Evolutionary conservation across 2,797 vertebrate genomes (phyloP), one percentile per base, ranked within the genome.

Genomic region (Numenius phaeopus): DNA sequence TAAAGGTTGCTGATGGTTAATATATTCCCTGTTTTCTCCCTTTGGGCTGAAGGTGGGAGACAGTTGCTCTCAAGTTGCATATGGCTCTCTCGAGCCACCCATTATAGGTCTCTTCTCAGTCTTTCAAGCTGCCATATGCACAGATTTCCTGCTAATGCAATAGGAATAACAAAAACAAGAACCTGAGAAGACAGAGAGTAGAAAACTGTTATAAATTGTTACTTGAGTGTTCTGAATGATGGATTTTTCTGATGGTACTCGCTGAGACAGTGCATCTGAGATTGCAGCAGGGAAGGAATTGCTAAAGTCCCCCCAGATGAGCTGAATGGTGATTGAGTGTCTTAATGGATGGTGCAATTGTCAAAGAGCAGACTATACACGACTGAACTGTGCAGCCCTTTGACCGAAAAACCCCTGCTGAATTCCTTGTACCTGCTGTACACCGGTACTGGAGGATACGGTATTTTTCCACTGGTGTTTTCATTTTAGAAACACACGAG

Each of bases 1-100:
- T 94, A 92, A 85, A 92, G n/a, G 47, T 70, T 92, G 19, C 22
- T 91, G 67, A 37, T 0, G 0, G 70, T 65, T 96, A 94, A 96
- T 96, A 66, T 89, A 96, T 94, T 96, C 94, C 19, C 46, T 93
- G 70, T 90, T 96, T 94, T 94, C 90, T 95, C 89, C 86, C 89
- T 89, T 89, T 14, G 2, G 80, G 71, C 62, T 94, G 86, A 44
- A 93, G 70, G 84, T 92, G 94, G 92, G 81, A 95, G 88, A 94
- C 96, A 75, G 94, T 92, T 91, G 64, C 52, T 94, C 87, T 94
- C 73, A 80, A 94, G 73, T 55, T 92, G 77, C 92, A 90, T 96
- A 89, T 93, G 94, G 30, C 66, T 95, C 70, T 90, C 87, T 44
- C 18, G 0, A 83, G 64, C 62, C 64, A 88, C 49, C 49, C 66